phyloP scores from a whole-genome alignment of 1,140 invertebrate genomes.

The Bacillus rossius region DNA sequence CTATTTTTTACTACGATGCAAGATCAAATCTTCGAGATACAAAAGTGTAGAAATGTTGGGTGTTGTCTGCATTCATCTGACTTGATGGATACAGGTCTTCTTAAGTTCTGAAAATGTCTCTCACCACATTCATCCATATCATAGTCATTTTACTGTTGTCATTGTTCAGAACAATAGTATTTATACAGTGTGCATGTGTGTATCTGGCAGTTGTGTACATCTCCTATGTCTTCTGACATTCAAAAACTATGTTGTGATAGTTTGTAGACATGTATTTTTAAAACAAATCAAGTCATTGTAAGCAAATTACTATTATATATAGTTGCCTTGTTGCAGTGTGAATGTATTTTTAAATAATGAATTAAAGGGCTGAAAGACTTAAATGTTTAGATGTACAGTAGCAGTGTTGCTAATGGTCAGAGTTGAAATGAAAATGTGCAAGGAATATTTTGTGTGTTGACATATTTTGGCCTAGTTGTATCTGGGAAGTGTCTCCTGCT shows the following conservation, averaged over 20 bases:
- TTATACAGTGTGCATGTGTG: background rate
- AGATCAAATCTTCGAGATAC: no score
- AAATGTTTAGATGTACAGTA: background rate
- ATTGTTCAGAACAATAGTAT: background rate
- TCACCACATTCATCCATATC: no score
- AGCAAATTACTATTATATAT: conserved; percentile 21
- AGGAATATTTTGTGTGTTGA: conserved; percentile 1
- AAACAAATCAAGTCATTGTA: conserved; percentile 15
- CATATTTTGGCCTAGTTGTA: conserved; percentile 8
- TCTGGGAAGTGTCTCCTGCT: conserved; percentile 8
- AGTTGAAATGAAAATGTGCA: conserved; percentile 8
- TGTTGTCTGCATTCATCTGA: background rate
- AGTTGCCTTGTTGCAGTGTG: conserved; percentile 20
- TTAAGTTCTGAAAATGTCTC: background rate
- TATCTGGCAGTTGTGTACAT: background rate
- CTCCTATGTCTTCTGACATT: conserved; percentile 1
- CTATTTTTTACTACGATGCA: no score
- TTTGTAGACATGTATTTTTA: conserved; percentile 11
- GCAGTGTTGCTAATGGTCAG: background rate
- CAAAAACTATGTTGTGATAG: conserved; percentile 17
- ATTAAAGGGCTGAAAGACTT: background rate
- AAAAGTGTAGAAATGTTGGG: no score
- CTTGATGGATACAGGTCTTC: background rate
- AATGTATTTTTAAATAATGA: conserved; percentile 14
- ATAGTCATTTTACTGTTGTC: no score